Conservation (phyloP, 2,113 vertebrate genomes). For the Leucopternis melanops region DNA sequence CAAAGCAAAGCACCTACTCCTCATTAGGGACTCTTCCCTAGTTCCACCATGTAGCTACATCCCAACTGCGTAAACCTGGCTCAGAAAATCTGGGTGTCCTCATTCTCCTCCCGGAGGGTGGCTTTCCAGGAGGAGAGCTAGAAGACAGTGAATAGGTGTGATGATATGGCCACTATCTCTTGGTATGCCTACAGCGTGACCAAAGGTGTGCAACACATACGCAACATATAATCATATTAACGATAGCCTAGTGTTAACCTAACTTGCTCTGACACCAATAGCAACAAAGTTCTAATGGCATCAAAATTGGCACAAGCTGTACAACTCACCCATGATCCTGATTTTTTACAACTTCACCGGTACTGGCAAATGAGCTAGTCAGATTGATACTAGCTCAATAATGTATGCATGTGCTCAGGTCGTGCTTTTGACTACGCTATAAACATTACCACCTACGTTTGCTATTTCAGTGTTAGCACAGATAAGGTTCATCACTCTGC, state of each 20-base stretch:
- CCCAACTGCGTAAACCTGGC: not conserved
- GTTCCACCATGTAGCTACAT: not conserved
- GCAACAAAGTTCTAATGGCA: not conserved
- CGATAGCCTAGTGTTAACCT: rapidly evolving
- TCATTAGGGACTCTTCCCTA: no score
- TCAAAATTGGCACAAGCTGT: not conserved
- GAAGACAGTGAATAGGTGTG: rapidly evolving
- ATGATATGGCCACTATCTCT: rapidly evolving
- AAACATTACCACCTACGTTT: not conserved
- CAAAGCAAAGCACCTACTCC: rapidly evolving
- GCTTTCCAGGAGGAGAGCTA: not conserved
- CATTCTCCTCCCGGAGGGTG: not conserved
- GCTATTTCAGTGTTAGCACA: not conserved
- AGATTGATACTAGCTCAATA: not conserved
- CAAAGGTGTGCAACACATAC: not conserved
- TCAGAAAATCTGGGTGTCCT: not conserved
- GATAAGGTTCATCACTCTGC: not conserved
- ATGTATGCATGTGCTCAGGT: not conserved
- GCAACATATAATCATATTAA: rapidly evolving
- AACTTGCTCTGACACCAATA: not conserved
- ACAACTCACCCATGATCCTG: not conserved
- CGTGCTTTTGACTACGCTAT: rapidly evolving
- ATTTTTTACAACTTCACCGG: not conserved
- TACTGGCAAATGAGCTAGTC: not conserved
- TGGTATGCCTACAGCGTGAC: rapidly evolving